Base-by-base conservation (phyloP, 2,113 vertebrate genomes). In the Cromileptes altivelis region DNA sequence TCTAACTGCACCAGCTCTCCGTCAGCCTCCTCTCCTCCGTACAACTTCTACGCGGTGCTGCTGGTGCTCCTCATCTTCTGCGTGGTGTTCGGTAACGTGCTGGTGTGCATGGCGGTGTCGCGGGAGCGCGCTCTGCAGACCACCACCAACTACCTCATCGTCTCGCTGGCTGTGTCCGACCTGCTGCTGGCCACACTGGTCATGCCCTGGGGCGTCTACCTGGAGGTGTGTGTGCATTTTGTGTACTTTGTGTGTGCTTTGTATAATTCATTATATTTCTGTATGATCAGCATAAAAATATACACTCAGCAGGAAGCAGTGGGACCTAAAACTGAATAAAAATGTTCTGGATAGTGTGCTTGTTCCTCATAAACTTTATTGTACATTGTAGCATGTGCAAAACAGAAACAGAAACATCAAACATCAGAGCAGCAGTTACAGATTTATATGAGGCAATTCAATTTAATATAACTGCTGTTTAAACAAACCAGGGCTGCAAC, bases 121-220 rank as follows among this genome's bases (percentile, higher is more conserved):
- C 88, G 94, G 53, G 95, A 96, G 82, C 93, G 94, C 0, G 90
- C 95, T 1, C 90, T 96, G 50, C 95, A 96, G 93, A 96, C 95
- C 70, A 96, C 95, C 75, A 96, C 95, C 88, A 96, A 96, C 91
- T 96, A 96, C 92, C 95, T 96, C 86, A 96, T 96, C 14, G 95
- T 96, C 47, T 95, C 95, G 4, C 90, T 96, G 86, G 95, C 95
- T 0, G 95, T 96, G 75, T 95, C 95, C 0, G 95, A 96, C 81
- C 88, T 96, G 75, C 94, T 96, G 85, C 91, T 96, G 75, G 95
- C 95, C 75, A 95, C 94, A 0, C 92, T 96, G 84, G 95, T 96
- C 85, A 96, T 96, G 95, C 95, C 95, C 57, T 96, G 95, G 95
- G 95, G 92, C 1, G 95, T 96, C 56, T 96, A 96, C 84, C 88